phyloP scores from a whole-genome alignment of 2,797 vertebrate species.

The Trichosurus vulpecula region DNA sequence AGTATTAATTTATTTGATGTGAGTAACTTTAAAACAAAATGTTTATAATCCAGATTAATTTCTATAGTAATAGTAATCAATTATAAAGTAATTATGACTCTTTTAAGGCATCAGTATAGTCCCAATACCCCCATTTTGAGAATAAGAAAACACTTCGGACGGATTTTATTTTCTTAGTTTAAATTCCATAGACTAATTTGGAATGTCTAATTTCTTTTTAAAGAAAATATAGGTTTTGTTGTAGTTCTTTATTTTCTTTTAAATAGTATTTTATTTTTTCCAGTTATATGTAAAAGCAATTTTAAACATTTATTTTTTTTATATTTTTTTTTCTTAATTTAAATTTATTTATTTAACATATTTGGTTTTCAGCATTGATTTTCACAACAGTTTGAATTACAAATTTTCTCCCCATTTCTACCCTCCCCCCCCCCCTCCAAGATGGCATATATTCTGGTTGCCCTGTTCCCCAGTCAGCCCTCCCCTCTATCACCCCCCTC shows the following conservation, averaged over 20 bases:
- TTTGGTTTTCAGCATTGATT: no score
- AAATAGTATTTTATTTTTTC: not conserved
- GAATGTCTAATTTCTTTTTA: not conserved
- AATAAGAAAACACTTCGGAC: not conserved
- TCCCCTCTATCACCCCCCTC: no score
- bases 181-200: not conserved
- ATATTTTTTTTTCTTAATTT: no score
- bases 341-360: no score
- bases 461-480: no score
- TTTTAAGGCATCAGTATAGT: not conserved
- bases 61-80: not conserved
- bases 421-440: no score
- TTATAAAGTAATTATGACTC: not conserved
- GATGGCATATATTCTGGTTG: no score
- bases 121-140: not conserved
- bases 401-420: no score
- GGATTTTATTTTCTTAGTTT: not conserved
- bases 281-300: not conserved
- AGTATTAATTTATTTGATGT: not conserved
- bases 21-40: not conserved
- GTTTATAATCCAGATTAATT: not conserved
- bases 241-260: not conserved
- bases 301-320: not conserved
- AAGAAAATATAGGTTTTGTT: not conserved
- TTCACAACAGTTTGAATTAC: no score